phyloP scores from a whole-genome alignment of 2,113 vertebrate genomes.

The Myrmophylax atrothorax region DNA sequence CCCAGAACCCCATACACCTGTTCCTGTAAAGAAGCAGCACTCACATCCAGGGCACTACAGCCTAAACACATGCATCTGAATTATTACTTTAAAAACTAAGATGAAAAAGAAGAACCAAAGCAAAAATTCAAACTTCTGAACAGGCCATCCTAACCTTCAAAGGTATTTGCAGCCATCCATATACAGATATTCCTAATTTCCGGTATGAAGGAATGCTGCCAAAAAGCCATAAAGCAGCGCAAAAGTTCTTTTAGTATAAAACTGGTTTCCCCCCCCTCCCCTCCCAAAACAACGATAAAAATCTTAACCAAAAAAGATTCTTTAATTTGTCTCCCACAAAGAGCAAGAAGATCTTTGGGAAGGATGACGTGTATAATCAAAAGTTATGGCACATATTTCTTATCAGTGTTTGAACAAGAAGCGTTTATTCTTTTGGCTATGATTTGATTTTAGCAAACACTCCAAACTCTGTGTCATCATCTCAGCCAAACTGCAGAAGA shows the following conservation, averaged over 20 bases:
- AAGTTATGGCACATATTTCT: not conserved
- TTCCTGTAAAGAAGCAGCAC: not conserved
- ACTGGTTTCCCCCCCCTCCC: not conserved
- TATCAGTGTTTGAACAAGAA: conserved; percentile 29
- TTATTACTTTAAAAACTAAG: not conserved
- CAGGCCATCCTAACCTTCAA: not conserved
- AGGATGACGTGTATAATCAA: not conserved
- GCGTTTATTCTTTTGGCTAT: conserved; percentile 2
- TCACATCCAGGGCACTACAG: not conserved
- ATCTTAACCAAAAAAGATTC: conserved; percentile 23
- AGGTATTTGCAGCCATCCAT: not conserved
- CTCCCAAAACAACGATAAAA: not conserved
- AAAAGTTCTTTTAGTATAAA: not conserved
- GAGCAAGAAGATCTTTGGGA: not conserved
- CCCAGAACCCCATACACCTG: accelerated
- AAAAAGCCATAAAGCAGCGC: not conserved
- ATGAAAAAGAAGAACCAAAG: not conserved
- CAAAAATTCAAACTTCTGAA: not conserved
- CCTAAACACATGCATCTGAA: not conserved
- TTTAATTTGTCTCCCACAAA: conserved; percentile 17
- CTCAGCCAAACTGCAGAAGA: not conserved
- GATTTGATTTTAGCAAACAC: conserved; percentile 29
- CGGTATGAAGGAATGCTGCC: not conserved
- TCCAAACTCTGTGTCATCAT: not conserved
- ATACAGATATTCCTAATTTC: not conserved